Evolutionary conservation across 2,113 vertebrate species (phyloP).

Genomic region (Alosa alosa): DNA sequence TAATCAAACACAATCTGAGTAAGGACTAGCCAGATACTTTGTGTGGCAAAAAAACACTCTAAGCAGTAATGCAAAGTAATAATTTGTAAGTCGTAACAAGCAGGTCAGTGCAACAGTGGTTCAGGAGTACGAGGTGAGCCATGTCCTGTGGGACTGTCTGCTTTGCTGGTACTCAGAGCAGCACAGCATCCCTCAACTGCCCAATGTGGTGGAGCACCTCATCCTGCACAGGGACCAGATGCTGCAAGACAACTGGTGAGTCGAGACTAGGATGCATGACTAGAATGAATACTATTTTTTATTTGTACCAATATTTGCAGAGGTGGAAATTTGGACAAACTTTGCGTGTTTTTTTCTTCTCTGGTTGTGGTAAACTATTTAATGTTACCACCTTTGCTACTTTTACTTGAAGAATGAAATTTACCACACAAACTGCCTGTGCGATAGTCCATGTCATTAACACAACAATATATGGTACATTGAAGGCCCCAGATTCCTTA

Average conservation of each 20-base stretch:
- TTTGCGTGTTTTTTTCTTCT: too few species aligned
- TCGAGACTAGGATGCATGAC: background rate
- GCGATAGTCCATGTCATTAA: too few species aligned
- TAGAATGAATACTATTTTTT: background rate
- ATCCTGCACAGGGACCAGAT: slow-evolving; percentile 55
- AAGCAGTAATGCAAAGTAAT: background rate
- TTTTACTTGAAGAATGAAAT: too few species aligned
- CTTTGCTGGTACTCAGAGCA: slow-evolving; percentile 62
- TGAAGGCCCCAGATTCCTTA: too few species aligned
- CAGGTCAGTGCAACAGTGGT: background rate
- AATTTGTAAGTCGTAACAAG: background rate
- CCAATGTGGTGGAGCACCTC: slow-evolving; percentile 57
- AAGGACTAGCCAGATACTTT: background rate
- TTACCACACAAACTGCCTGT: too few species aligned
- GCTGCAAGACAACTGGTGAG: slow-evolving; percentile 52
- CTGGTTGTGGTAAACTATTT: too few species aligned
- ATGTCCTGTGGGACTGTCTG: slow-evolving; percentile 61
- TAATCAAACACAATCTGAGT: background rate
- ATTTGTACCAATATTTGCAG: too few species aligned
- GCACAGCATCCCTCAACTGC: slow-evolving; percentile 48
- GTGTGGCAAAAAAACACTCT: background rate
- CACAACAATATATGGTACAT: too few species aligned
- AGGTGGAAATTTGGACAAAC: too few species aligned
- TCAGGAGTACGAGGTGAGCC: slow-evolving; percentile 43
- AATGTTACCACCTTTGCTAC: too few species aligned